These are phyloP conservation scores for Nicator chloris DNA, from an alignment of 2,113 vertebrate genomes.

Conservation along the genomic window DNA sequence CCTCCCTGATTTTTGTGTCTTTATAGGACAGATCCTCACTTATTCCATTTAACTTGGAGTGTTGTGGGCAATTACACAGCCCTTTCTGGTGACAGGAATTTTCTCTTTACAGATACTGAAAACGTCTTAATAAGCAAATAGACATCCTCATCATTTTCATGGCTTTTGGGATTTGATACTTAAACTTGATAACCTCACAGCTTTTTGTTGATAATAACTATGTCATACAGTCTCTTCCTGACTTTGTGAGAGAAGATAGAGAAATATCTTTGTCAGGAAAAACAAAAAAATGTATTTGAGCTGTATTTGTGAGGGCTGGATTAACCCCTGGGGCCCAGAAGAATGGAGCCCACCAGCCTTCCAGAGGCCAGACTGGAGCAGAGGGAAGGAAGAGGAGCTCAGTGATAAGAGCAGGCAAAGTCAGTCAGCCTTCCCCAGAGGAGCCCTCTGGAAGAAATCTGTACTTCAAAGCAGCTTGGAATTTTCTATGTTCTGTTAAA, in stretches of 20 bases:
- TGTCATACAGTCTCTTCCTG: neutral
- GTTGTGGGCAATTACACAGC: neutral
- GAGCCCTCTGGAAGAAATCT: neutral
- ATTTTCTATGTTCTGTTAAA: neutral
- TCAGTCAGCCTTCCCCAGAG: neutral
- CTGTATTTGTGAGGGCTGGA: neutral
- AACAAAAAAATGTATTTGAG: neutral
- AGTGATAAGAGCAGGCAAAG: too few relatives aligned
- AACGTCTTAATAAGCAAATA: neutral
- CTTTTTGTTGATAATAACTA: neutral
- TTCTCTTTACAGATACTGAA: neutral
- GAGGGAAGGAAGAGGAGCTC: neutral
- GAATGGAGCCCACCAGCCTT: neutral
- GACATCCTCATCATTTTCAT: neutral
- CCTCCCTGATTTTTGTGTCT: neutral
- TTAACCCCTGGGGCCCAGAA: neutral
- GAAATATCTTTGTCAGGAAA: neutral
- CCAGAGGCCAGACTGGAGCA: neutral
- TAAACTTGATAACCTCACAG: neutral
- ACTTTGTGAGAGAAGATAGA: neutral
- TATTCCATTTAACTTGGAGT: neutral
- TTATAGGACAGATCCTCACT: neutral
- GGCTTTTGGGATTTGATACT: neutral
- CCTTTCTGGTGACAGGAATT: neutral
- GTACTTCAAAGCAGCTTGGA: neutral